Percentiles rank a stretch among this genome's conserved stretches.
phyloP scores from a whole-genome alignment of 2,888 invertebrate genomes.

The Rotaria macrura region DNA sequence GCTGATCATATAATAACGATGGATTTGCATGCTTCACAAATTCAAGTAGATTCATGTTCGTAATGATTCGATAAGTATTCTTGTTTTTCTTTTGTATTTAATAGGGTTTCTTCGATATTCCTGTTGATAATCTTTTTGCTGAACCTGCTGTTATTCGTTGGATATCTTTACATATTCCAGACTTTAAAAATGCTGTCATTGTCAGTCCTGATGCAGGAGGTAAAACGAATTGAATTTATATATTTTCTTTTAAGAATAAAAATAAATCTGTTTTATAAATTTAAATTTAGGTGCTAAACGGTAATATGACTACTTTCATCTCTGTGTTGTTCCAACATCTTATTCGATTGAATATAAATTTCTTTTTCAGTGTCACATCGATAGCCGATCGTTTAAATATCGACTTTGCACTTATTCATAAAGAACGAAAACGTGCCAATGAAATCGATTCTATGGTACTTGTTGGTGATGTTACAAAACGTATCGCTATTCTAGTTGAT shows the following conservation, averaged over 20 bases:
- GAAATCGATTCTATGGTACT: constrained; percentile 91
- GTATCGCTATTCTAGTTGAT: constrained; percentile 81
- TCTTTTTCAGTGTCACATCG: constrained; percentile 76
- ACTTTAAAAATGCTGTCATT: constrained; percentile 82
- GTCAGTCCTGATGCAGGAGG: constrained; percentile 92
- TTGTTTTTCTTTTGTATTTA: constrained; percentile 28
- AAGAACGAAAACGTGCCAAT: constrained; percentile 85
- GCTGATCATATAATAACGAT: constrained; percentile 93
- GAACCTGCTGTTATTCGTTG: constrained; percentile 88
- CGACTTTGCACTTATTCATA: constrained; percentile 88
- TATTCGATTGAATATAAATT: background rate
- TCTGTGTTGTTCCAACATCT: background rate
- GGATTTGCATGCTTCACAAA: constrained; percentile 90
- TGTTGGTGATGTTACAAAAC: constrained; percentile 82
- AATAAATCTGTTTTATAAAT: background rate
- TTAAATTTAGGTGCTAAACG: constrained; percentile 27
- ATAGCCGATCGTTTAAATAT: constrained; percentile 83
- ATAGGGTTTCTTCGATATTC: constrained; percentile 83
- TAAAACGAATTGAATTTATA: constrained; percentile 81
- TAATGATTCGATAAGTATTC: no score
- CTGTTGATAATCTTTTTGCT: constrained; percentile 87
- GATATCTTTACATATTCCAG: constrained; percentile 84
- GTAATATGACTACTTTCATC: no score
- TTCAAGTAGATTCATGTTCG: no score
- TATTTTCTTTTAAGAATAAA: constrained; percentile 46